These are phyloP conservation scores for Acrocyrtus sp. DNA, from an alignment of 2,888 invertebrate species.

Conservation along the genomic window DNA sequence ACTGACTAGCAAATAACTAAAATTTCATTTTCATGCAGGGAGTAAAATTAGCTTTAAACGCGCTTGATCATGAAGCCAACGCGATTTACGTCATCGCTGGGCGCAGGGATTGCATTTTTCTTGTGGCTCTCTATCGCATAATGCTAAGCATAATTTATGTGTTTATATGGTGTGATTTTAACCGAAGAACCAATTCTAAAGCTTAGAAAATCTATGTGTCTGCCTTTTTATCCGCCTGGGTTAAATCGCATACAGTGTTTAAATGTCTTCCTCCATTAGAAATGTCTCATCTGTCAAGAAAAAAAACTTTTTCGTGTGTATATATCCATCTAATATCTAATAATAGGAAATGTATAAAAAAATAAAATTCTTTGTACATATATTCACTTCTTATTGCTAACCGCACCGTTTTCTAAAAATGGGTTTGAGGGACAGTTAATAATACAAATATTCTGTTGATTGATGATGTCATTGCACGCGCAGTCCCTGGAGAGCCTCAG, in stretches of 20 bases:
- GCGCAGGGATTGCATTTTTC: too few relatives aligned
- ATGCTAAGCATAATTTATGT: too few relatives aligned
- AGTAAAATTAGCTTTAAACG: too few relatives aligned
- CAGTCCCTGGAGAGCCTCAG: conserved; percentile 98
- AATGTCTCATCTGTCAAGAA: background rate
- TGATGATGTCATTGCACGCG: conserved; percentile 65
- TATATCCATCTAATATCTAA: background rate
- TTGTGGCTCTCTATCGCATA: too few relatives aligned
- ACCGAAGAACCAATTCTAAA: too few relatives aligned
- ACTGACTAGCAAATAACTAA: too few relatives aligned
- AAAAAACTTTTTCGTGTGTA: background rate
- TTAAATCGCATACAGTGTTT: background rate
- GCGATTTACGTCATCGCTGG: too few relatives aligned
- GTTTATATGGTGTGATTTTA: too few relatives aligned
- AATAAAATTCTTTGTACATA: background rate
- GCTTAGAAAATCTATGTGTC: too few relatives aligned
- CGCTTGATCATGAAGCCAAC: too few relatives aligned
- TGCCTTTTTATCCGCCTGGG: background rate
- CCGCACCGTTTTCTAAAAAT: background rate
- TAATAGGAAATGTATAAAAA: background rate
- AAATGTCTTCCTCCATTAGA: background rate
- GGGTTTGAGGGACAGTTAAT: conserved; percentile 8
- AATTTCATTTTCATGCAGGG: too few relatives aligned
- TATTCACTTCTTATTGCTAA: background rate
- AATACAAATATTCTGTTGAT: conserved; percentile 5